These are phyloP conservation scores for Kryptopterus vitreolus DNA, from an alignment of 2,797 vertebrate genomes.

Conservation along the genomic window DNA sequence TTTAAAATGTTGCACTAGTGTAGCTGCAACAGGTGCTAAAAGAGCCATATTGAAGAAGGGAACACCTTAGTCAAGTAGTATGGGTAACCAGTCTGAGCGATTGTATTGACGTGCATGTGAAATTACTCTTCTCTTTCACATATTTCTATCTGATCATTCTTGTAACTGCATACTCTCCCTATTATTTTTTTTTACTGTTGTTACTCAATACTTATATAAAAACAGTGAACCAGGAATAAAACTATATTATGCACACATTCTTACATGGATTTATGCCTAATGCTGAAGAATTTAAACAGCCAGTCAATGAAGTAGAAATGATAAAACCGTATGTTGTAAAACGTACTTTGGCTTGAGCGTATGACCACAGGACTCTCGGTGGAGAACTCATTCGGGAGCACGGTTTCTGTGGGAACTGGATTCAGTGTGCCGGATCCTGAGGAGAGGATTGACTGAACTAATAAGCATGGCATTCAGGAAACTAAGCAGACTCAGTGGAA, in stretches of 20 bases:
- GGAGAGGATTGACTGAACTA: slow-evolving; percentile 28
- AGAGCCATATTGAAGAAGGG: neutral
- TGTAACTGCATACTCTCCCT: neutral
- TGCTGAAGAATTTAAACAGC: no score
- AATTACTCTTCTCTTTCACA: no score
- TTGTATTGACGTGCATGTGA: neutral
- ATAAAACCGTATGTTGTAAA: neutral
- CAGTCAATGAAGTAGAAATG: neutral
- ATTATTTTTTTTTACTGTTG: slow-evolving; percentile 9
- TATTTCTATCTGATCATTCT: neutral
- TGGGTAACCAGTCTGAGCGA: neutral
- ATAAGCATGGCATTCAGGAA: slow-evolving; percentile 29
- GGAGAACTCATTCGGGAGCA: slow-evolving; percentile 38
- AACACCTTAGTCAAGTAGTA: neutral
- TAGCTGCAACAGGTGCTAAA: neutral
- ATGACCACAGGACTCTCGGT: slow-evolving; percentile 65
- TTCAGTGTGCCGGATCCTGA: slow-evolving; percentile 60
- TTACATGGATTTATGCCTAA: neutral
- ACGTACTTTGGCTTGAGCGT: slow-evolving; percentile 66
- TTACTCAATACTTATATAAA: neutral
- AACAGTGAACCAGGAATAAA: no score
- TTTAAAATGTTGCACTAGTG: neutral
- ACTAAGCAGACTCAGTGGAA: slow-evolving; percentile 30
- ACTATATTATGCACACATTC: neutral
- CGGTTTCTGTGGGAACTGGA: slow-evolving; percentile 44